These are phyloP conservation scores for Tenthredo livida DNA, from an alignment of 2,888 invertebrate genomes.

Conservation along the genomic window DNA sequence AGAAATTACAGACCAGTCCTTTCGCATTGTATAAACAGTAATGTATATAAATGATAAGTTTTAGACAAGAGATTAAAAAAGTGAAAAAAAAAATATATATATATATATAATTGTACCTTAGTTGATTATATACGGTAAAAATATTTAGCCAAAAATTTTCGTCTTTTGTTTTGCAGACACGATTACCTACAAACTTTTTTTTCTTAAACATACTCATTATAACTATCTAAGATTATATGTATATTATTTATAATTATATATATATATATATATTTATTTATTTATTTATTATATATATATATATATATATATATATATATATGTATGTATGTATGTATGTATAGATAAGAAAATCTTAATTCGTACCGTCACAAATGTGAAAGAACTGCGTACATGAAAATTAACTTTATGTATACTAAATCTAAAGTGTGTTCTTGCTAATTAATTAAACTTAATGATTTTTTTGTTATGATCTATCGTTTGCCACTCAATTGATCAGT, in stretches of 20 bases:
- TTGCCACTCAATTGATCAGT: not conserved
- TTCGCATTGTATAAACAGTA: constrained; percentile 53
- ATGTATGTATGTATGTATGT: constrained; percentile 54
- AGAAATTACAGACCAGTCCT: constrained; percentile 50
- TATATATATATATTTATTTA: constrained; percentile 52
- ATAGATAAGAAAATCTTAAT: constrained; percentile 33
- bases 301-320: constrained; percentile 50
- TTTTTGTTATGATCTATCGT: constrained; percentile 18
- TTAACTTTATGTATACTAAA: constrained; percentile 53
- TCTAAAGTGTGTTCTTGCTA: not conserved
- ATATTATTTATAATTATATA: constrained; percentile 45
- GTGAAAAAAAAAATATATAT: not conserved
- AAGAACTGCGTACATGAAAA: constrained; percentile 69
- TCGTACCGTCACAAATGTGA: constrained; percentile 65
- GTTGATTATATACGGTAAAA: constrained; percentile 9
- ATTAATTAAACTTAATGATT: constrained; percentile 9
- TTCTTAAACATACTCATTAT: constrained; percentile 23
- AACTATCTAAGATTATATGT: constrained; percentile 22
- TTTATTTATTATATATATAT: not conserved
- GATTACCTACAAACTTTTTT: constrained; percentile 55
- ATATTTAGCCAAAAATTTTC: constrained; percentile 7
- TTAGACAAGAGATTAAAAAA: not conserved
- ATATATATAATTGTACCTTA: not conserved
- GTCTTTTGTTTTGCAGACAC: constrained; percentile 54
- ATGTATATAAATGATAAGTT: not conserved